A percentile compares a stretch with the other conserved stretches of the same genome.
These are phyloP conservation scores for Scrobipalpa atriplicella DNA, from an alignment of 2,888 invertebrate genomes.

Conservation along the genomic window DNA sequence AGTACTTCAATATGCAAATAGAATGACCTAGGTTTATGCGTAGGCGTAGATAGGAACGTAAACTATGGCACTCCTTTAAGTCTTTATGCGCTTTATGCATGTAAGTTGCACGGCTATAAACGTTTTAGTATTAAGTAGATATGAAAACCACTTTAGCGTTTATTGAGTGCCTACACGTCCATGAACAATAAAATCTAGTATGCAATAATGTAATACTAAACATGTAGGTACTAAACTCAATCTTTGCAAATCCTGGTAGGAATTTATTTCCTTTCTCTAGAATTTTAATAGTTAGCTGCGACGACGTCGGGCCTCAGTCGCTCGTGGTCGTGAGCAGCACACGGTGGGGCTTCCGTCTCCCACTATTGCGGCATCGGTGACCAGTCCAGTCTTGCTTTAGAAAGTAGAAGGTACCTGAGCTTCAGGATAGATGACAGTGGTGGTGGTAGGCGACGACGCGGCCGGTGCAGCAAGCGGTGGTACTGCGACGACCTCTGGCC, in stretches of 20 bases:
- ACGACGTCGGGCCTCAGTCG: slow-evolving; percentile 92
- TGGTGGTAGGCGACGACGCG: slow-evolving; percentile 92
- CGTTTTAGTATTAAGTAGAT: not conserved
- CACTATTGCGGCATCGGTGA: slow-evolving; percentile 80
- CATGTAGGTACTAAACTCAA: too few relatives aligned
- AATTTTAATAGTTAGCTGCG: slow-evolving; percentile 74
- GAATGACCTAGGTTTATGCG: not conserved
- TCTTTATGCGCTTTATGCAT: not conserved
- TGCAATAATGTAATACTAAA: not conserved
- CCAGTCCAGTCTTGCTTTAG: slow-evolving; percentile 73
- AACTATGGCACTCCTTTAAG: slow-evolving; percentile 2
- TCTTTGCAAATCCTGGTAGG: too few relatives aligned
- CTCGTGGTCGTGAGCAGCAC: slow-evolving; percentile 94
- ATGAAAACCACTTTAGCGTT: not conserved
- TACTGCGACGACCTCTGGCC: slow-evolving; percentile 93
- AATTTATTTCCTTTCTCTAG: too few relatives aligned
- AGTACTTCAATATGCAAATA: not conserved
- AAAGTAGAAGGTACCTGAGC: too few relatives aligned
- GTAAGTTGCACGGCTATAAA: not conserved
- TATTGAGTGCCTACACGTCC: not conserved
- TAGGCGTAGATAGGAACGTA: slow-evolving; percentile 7
- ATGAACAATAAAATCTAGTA: not conserved
- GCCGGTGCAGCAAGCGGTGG: slow-evolving; percentile 96
- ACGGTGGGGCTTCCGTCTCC: slow-evolving; percentile 83
- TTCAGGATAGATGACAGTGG: slow-evolving; percentile 94